Conservation (phyloP, 2,113 vertebrate genomes). For the Indri indri region DNA sequence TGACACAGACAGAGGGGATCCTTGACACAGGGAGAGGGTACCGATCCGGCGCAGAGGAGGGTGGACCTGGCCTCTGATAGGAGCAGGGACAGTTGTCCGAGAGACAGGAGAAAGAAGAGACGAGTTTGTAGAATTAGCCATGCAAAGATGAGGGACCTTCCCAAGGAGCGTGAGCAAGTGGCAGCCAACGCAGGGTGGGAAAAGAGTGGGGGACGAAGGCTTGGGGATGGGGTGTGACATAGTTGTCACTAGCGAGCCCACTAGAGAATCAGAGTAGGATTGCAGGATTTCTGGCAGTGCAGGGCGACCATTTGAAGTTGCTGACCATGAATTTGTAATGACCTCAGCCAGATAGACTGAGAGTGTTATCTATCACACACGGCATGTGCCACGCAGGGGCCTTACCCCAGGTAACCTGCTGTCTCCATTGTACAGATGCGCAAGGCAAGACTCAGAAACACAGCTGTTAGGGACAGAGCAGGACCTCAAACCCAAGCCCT, state of each 20-base stretch:
- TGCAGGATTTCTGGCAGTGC: not conserved
- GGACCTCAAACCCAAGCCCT: not conserved
- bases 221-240: not conserved
- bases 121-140: not conserved
- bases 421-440: not conserved
- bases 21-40: not conserved
- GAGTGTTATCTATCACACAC: accelerated
- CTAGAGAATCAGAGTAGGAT: not conserved
- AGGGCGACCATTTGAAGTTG: not conserved
- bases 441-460: not conserved
- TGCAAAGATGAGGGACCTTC: not conserved
- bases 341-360: not conserved
- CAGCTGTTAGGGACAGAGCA: not conserved
- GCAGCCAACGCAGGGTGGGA: not conserved
- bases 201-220: too few species aligned
- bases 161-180: not conserved
- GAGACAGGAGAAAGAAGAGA: not conserved
- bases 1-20: not conserved
- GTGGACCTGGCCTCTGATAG: not conserved
- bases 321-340: not conserved
- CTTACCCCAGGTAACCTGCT: not conserved
- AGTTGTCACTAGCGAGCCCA: not conserved
- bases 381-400: not conserved
- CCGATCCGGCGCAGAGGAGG: not conserved
- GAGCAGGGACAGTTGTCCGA: not conserved